Evolutionary conservation across 1,140 invertebrate genomes (phyloP).

Genomic region (Calosoma granatense): DNA sequence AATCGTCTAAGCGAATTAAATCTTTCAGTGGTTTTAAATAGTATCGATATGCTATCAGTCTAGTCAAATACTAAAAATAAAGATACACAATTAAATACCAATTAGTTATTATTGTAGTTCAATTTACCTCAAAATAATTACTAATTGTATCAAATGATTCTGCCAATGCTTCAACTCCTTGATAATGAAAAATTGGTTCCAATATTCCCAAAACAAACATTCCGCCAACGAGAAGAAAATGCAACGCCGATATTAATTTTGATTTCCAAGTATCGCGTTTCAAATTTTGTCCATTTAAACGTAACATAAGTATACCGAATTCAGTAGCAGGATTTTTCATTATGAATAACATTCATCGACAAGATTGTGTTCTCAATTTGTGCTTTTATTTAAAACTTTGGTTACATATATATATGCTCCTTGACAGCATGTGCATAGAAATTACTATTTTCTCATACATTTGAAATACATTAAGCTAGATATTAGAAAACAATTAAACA

Average conservation of each 20-base stretch:
- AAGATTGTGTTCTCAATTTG: too few relatives aligned
- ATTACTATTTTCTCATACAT: too few relatives aligned
- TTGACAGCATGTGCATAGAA: too few relatives aligned
- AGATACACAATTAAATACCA: too few relatives aligned
- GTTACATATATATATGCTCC: too few relatives aligned
- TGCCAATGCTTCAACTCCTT: not conserved
- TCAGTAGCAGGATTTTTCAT: not conserved
- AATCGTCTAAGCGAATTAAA: not conserved
- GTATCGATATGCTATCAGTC: not conserved
- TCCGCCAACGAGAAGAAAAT: not conserved
- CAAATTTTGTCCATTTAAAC: not conserved
- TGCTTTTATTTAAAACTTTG: too few relatives aligned
- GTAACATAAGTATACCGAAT: not conserved
- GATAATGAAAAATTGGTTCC: not conserved
- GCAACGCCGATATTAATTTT: not conserved
- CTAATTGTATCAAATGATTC: not conserved
- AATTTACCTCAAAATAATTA: not conserved
- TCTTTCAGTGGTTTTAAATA: not conserved
- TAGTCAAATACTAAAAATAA: not conserved
- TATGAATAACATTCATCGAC: too few relatives aligned
- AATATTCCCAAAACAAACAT: not conserved
- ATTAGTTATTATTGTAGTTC: too few relatives aligned
- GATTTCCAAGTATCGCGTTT: not conserved
- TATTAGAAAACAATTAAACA: too few relatives aligned
- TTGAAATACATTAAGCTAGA: too few relatives aligned